These are phyloP conservation scores for Cettia cetti DNA, from an alignment of 2,113 vertebrate species.

Conservation along the genomic window DNA sequence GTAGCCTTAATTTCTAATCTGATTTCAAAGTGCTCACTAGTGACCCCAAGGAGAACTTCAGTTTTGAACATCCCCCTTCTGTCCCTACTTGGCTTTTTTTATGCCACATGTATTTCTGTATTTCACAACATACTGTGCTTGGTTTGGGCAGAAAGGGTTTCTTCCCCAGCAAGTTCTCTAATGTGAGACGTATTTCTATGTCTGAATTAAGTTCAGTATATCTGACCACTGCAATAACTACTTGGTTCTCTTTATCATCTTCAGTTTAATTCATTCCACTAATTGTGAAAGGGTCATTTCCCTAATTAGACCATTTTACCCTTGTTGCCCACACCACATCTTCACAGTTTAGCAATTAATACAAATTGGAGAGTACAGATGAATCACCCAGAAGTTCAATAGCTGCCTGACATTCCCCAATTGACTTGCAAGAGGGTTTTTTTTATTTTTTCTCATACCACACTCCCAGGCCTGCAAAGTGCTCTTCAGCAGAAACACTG, in stretches of 20 bases:
- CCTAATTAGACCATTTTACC: neutral
- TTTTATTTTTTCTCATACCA: neutral
- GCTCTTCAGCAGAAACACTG: neutral
- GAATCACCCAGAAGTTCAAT: constrained; percentile 28
- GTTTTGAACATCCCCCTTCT: neutral
- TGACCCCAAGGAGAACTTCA: neutral
- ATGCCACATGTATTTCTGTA: neutral
- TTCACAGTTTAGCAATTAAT: constrained; percentile 36
- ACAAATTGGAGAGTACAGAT: constrained; percentile 15
- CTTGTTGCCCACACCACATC: neutral
- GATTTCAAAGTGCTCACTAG: neutral
- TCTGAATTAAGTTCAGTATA: neutral
- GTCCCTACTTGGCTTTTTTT: neutral
- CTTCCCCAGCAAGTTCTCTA: neutral
- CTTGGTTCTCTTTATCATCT: neutral
- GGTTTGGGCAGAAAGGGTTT: neutral
- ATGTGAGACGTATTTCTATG: neutral
- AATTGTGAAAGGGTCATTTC: constrained; percentile 29
- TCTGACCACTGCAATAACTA: neutral
- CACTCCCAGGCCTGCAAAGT: neutral
- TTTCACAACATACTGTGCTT: neutral
- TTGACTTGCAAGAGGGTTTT: neutral
- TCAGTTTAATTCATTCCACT: neutral
- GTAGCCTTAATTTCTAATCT: neutral
- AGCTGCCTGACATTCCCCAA: neutral